Evolutionary conservation across 2,797 vertebrate genomes (phyloP), one percentile per base, ranked within the genome.

Genomic region (Anabacerthia variegaticeps): DNA sequence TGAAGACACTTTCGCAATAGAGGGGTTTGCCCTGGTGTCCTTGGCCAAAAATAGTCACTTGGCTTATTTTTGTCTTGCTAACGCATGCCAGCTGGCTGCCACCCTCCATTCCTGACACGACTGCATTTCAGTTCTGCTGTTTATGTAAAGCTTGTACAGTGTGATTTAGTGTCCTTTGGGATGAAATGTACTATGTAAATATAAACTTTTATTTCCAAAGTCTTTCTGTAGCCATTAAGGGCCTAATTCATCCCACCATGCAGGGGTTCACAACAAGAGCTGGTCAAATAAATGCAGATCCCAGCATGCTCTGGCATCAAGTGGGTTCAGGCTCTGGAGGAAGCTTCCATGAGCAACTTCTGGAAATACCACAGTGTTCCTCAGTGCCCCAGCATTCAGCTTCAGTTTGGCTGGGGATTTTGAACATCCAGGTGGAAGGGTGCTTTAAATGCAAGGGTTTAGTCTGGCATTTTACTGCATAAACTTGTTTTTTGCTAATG

Each of bases 41-140:
- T 96, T 96, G 95, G 92, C 92, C 95, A 96, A 95, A 96, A 97
- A 97, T 97, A 97, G 96, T 85, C 77, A 67, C 83, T 86, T 95
- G 62, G 77, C 67, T 94, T 97, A 94, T 96, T 96, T 96, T 94
- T 85, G 77, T 96, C 76, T 71, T 49, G 34, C 36, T 85, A 94
- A 73, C 8, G 0, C 55, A 77, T 89, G 97, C 95, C 96, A 97
- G 93, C 91, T 97, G 96, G 93, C 95, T 89, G 65, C 76, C 77
- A 92, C 92, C 48, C 83, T 73, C 89, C 93, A 89, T 90, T 95
- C 92, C 97, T 95, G 91, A 93, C 1, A 1, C 7, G 51, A 69
- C 76, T 95, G 84, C 71, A 83, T 88, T 89, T 95, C 77, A 68
- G 65, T 91, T 91, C 90, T 97, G 73, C 44, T 91, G 91, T 95